These are phyloP conservation scores for Drosophila lacteicornis DNA, from an alignment of 1,140 invertebrate genomes.

Conservation along the genomic window DNA sequence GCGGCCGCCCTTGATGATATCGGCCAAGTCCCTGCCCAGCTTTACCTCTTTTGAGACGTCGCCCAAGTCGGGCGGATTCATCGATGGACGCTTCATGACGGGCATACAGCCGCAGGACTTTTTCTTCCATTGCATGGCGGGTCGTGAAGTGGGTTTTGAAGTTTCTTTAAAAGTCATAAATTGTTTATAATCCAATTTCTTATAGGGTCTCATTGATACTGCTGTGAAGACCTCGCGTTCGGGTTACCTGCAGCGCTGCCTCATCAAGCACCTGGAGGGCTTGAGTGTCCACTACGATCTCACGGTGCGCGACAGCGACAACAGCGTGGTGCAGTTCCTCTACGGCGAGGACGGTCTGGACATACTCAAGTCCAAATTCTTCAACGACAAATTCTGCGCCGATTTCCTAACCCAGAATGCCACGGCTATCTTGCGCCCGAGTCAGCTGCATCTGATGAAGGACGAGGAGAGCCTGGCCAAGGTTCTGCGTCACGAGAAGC, in stretches of 20 bases:
- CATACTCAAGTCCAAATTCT: constrained; percentile 93
- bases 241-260: constrained; percentile 98
- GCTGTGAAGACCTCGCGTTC: constrained; percentile 97
- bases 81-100: constrained; percentile 97
- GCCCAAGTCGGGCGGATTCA: constrained; percentile 97
- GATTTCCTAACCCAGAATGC: constrained; percentile 93
- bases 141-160: constrained; percentile 91
- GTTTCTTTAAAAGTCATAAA: neutral
- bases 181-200: neutral
- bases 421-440: constrained; percentile 86
- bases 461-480: constrained; percentile 87
- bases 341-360: constrained; percentile 99
- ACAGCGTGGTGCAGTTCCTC: constrained; percentile 96
- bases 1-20: constrained; percentile 97
- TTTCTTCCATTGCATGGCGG: constrained; percentile 99
- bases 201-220: constrained; percentile 91
- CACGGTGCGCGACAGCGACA: constrained; percentile 97
- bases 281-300: constrained; percentile 95
- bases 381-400: constrained; percentile 91
- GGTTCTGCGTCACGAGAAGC: constrained; percentile 86
- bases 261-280: constrained; percentile 99
- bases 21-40: constrained; percentile 95
- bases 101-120: constrained; percentile 99
- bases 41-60: constrained; percentile 96
- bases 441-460: constrained; percentile 63